Evolutionary conservation across 1,140 invertebrate genomes (phyloP), one percentile per base, ranked within the genome.

Genomic region (Coboldia fuscipes): DNA sequence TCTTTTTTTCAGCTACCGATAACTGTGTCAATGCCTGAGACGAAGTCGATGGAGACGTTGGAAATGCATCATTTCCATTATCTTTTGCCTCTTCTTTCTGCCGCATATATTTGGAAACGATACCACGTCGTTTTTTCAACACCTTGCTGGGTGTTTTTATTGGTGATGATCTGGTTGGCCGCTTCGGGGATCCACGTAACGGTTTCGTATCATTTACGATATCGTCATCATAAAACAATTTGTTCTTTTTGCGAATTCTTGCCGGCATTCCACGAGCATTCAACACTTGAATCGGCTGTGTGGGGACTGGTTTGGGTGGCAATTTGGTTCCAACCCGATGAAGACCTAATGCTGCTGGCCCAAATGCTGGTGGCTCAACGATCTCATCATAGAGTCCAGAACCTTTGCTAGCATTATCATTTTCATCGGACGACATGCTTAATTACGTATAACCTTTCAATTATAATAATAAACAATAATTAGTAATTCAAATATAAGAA

Each of bases 171-270:
- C 48, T 47, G 43, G 68, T 73, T 14, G 57, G 48, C 33, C 60
- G 53, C 43, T 59, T 61, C 34, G 72, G 71, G 8, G 72, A 70
- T 36, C 68, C 61, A 36, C 71, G 61, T 28, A 71, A 68, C 42
- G 75, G 75, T 37, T 66, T 69, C 46, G 72, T 75, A 30, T 67
- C 63, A 56, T 81, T 88, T 24, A 89, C 75, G 46, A 88, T 72
- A 48, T 89, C 79, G 58, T 92, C 84, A 60, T 90, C 85, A 58
- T 75, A 89, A 54, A 90, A 89, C 30, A 88, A 62, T 46, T 72
- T 72, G 55, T 92, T 93, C 47, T 83, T 83, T 54, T 90, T 92
- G 33, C 85, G 62, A 35, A 89, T 86, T 39, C 86, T 64, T 3
- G 79, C 78, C 32, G 86, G 85, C 75, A 83, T 84, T 30, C 82